Percentiles rank a stretch among this genome's conserved stretches.
These are phyloP conservation scores for Microdon myrmicae DNA, from an alignment of 2,888 invertebrate genomes.

Conservation along the genomic window DNA sequence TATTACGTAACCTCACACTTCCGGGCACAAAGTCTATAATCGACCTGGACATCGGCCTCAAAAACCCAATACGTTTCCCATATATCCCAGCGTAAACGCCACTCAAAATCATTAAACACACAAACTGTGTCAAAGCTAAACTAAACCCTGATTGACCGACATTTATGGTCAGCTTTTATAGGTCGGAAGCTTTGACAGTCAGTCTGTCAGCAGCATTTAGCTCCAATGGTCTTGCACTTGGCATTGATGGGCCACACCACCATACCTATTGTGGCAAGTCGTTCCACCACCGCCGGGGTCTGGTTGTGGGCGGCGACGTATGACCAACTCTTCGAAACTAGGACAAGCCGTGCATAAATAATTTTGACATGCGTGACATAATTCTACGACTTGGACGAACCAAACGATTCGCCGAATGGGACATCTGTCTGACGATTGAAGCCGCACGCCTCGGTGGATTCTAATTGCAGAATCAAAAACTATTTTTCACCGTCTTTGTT, in stretches of 20 bases:
- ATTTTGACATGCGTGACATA: constrained; percentile 51
- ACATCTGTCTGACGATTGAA: constrained; percentile 16
- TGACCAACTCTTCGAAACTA: constrained; percentile 29
- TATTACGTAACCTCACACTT: no score
- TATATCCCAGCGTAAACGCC: no score
- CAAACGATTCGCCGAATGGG: constrained; percentile 46
- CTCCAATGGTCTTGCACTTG: constrained; percentile 45
- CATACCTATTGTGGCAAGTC: not conserved
- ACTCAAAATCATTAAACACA: no score
- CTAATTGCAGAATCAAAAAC: constrained; percentile 20
- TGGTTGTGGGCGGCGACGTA: constrained; percentile 2
- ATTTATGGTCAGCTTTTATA: constrained; percentile 27
- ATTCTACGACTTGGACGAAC: constrained; percentile 43
- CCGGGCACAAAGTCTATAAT: no score
- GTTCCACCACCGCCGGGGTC: constrained; percentile 2
- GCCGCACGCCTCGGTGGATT: constrained; percentile 30
- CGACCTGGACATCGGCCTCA: no score
- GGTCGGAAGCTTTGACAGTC: constrained; percentile 18
- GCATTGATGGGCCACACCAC: constrained; percentile 29
- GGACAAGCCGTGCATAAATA: constrained; percentile 49
- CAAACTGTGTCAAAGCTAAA: constrained; percentile 5
- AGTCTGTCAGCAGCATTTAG: constrained; percentile 1
- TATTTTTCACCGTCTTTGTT: constrained; percentile 7
- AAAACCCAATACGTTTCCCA: no score
- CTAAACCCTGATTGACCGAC: constrained; percentile 21